Evolutionary conservation across 1,140 invertebrate genomes (phyloP).

Genomic region (Sminthurinus signatus): DNA sequence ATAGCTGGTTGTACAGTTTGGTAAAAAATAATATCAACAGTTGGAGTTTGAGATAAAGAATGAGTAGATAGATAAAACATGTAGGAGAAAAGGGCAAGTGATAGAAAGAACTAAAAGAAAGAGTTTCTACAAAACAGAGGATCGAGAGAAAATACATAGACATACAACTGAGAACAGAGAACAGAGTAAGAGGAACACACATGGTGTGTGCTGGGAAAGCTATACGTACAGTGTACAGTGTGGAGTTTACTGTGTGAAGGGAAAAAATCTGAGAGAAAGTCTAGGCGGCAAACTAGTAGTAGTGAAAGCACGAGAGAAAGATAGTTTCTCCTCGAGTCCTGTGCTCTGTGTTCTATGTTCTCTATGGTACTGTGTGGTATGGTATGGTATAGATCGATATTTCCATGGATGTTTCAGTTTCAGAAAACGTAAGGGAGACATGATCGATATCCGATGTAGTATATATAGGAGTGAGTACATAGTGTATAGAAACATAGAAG

Average conservation of each 20-base stretch:
- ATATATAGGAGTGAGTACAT: too few species aligned
- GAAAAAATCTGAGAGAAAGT: slow-evolving; percentile 3
- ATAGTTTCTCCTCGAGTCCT: neutral
- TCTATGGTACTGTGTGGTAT: too few species aligned
- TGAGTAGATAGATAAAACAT: too few species aligned
- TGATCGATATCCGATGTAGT: neutral
- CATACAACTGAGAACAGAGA: neutral
- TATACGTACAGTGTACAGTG: too few species aligned
- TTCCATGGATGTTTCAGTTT: neutral
- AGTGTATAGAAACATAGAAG: too few species aligned
- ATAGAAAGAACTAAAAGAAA: too few species aligned
- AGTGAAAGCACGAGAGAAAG: neutral
- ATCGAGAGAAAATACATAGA: too few species aligned
- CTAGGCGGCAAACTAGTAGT: neutral
- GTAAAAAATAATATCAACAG: slow-evolving; percentile 6
- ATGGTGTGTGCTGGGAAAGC: neutral
- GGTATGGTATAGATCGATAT: slow-evolving; percentile 4
- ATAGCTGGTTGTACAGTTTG: too few species aligned
- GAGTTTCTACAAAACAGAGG: too few species aligned
- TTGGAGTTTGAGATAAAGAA: neutral
- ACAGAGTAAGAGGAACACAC: neutral
- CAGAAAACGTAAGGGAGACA: neutral
- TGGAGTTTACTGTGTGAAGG: too few species aligned
- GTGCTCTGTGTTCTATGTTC: too few species aligned
- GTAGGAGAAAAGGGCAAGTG: too few species aligned